Conservation (phyloP, 2,888 invertebrate species). For the Eupithecia insigniata region DNA sequence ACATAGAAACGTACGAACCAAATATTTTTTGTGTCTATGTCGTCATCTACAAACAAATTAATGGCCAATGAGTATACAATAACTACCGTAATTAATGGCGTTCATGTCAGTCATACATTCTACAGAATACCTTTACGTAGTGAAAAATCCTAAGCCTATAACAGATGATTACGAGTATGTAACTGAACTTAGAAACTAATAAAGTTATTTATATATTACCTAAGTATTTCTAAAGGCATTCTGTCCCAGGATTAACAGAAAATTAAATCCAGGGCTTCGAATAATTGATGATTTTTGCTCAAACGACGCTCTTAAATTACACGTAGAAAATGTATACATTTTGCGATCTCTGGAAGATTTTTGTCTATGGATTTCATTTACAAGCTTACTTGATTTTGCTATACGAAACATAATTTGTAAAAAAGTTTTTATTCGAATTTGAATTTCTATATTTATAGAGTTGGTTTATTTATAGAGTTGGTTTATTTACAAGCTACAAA, state of each 20-base stretch:
- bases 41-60: too few species aligned
- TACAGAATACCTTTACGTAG: too few species aligned
- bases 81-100: too few species aligned
- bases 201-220: not conserved
- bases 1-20: not conserved
- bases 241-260: constrained; percentile 6
- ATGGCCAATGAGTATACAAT: too few species aligned
- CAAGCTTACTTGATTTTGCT: too few species aligned
- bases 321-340: not conserved
- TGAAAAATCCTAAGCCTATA: not conserved
- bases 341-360: not conserved
- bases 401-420: not conserved
- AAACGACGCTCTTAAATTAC: not conserved
- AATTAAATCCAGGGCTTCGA: constrained; percentile 21
- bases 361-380: too few species aligned
- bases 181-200: not conserved
- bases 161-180: not conserved
- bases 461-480: too few species aligned
- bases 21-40: too few species aligned
- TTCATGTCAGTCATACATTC: not conserved
- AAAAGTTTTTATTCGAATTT: not conserved
- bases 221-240: not conserved
- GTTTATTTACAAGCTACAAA: not conserved
- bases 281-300: constrained; percentile 21
- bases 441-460: too few species aligned